Conservation (phyloP, 2,888 invertebrate genomes). For the Chirona hameri region DNA sequence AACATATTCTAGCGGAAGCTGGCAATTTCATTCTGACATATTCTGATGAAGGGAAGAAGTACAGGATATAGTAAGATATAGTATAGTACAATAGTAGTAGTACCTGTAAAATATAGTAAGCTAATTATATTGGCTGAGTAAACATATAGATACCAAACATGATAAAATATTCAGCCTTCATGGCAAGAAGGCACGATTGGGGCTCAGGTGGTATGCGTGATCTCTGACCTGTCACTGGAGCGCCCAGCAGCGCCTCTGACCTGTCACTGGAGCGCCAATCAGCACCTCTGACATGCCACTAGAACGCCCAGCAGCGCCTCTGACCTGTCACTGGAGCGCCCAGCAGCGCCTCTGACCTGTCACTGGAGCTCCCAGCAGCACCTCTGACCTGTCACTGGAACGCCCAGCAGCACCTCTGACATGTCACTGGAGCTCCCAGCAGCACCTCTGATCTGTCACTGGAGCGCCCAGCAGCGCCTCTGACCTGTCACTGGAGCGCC, state of each 20-base stretch:
- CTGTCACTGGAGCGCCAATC: constrained; percentile 76
- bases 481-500: constrained; percentile 77
- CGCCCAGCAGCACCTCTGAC: constrained; percentile 70
- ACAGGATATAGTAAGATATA: too few relatives aligned
- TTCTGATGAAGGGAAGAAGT: too few relatives aligned
- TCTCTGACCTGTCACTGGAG: constrained; percentile 68
- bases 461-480: constrained; percentile 74
- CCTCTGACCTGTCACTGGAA: constrained; percentile 70
- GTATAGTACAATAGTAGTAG: too few relatives aligned
- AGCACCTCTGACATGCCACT: constrained; percentile 68
- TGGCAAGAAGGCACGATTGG: too few relatives aligned
- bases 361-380: constrained; percentile 76
- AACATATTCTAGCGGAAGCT: too few relatives aligned
- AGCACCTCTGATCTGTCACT: constrained; percentile 68
- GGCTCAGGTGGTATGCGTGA: too few relatives aligned
- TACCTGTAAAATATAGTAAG: too few relatives aligned
- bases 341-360: constrained; percentile 69
- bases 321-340: constrained; percentile 77
- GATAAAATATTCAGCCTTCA: too few relatives aligned
- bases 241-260: constrained; percentile 70
- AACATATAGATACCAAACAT: too few relatives aligned
- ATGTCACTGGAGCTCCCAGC: constrained; percentile 76
- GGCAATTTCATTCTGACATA: too few relatives aligned
- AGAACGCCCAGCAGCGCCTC: constrained; percentile 74
- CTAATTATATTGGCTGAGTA: too few relatives aligned